These are phyloP conservation scores for Parasteatoda tepidariorum DNA, from an alignment of 1,140 invertebrate genomes.

Conservation along the genomic window DNA sequence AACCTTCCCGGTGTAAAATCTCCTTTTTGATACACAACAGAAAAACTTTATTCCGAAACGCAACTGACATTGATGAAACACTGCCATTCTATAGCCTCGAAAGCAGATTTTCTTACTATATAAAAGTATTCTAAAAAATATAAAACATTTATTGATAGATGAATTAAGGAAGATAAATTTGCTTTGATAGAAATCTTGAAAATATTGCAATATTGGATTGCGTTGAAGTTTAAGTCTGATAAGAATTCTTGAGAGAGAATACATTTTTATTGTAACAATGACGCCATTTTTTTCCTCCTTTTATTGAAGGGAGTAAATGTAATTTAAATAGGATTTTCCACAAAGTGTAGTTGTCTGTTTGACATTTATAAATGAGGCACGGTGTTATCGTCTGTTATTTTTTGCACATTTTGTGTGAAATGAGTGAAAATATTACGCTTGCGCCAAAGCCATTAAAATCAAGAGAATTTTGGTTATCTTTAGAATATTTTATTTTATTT, in stretches of 20 bases:
- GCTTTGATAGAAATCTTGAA: not conserved
- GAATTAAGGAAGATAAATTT: constrained; percentile 36
- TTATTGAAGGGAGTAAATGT: constrained; percentile 12
- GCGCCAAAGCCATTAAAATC: too few species aligned
- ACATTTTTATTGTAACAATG: too few species aligned
- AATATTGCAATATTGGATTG: constrained; percentile 24
- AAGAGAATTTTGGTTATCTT: too few species aligned
- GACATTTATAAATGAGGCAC: constrained; percentile 25
- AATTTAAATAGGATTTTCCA: constrained; percentile 48
- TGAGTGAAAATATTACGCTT: not conserved
- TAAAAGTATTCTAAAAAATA: not conserved
- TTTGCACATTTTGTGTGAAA: not conserved
- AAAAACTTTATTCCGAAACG: constrained; percentile 20
- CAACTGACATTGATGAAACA: constrained; percentile 48
- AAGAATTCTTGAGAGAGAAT: too few species aligned
- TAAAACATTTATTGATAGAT: constrained; percentile 40
- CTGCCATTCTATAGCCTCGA: not conserved
- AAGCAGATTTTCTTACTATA: constrained; percentile 28
- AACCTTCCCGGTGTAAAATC: constrained; percentile 5
- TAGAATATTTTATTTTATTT: too few species aligned
- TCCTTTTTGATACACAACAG: constrained; percentile 29
- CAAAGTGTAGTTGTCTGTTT: not conserved
- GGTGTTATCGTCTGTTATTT: not conserved
- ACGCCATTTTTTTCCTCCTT: not conserved
- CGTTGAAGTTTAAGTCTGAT: not conserved